These are phyloP conservation scores for Sitobion miscanthi DNA, from an alignment of 1,140 invertebrate genomes.

Conservation along the genomic window DNA sequence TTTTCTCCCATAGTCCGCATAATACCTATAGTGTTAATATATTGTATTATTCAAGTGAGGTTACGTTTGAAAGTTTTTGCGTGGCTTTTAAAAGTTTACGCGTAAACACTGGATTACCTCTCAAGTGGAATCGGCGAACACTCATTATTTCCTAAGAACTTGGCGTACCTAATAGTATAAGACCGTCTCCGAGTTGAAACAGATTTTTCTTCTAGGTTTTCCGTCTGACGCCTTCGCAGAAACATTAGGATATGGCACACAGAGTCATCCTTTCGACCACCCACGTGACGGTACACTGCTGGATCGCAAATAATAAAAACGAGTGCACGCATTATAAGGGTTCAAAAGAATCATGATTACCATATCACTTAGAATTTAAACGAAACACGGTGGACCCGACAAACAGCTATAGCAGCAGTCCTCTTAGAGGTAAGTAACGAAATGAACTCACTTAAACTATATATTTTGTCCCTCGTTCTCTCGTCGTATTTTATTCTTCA, in stretches of 20 bases:
- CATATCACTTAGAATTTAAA: neutral
- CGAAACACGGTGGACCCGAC: neutral
- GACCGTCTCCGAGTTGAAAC: neutral
- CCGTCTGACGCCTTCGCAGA: neutral
- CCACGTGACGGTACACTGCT: neutral
- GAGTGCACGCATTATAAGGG: neutral
- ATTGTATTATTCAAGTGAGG: neutral
- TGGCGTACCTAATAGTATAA: too few relatives aligned
- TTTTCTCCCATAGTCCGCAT: neutral
- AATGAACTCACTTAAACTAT: neutral
- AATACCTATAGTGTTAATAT: too few relatives aligned
- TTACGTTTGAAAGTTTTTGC: neutral
- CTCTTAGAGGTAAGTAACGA: neutral
- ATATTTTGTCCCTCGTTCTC: neutral
- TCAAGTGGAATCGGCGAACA: neutral
- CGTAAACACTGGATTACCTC: neutral
- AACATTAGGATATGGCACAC: neutral
- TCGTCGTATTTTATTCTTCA: neutral
- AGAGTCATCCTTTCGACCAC: neutral
- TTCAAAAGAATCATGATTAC: neutral
- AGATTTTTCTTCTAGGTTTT: neutral
- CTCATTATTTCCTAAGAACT: neutral
- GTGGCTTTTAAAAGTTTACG: neutral
- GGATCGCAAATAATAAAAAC: neutral
- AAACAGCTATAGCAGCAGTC: neutral